Evolutionary conservation across 2,888 invertebrate species (phyloP), one percentile per base, ranked within the genome.

Genomic region (Leptodirus hochenwartii): DNA sequence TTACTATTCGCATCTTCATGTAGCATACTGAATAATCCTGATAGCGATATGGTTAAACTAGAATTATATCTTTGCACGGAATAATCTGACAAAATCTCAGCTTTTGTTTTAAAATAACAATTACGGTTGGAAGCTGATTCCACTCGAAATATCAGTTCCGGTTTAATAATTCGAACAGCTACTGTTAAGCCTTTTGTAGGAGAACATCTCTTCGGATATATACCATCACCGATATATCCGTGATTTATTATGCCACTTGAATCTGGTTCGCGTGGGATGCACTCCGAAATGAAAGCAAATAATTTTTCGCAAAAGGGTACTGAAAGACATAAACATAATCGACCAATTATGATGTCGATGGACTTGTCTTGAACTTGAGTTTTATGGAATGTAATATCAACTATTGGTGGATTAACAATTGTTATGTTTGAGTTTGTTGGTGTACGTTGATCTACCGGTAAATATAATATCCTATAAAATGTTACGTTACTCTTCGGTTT

Each of bases 141-240:
- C 1, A 76, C 72, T 47, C 77, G 70, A 41, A 82, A 62, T 54
- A 80, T 67, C 27, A 82, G 59, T 53, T 82, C 81, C 1, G 82
- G 81, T 45, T 76, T 71, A 16, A 78, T 69, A 41, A 81, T 64
- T 43, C 77, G 68, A 14, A 79, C 58, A 1, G 76, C 76, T 38
- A 82, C 56, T 2, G 76, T 70, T 15, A 79, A 53, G 25, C 72
- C 72, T 15, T 14, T 9, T 30, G 9, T 16, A 29, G n/a, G 12
- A 22, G 12, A 13, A 23, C 22, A 8, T n/a, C 2, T 5, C 13
- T 2, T 22, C 15, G 3, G 10, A n/a, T 3, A 30, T 15, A 26
- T 30, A 13, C 15, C 22, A 39, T 72, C 73, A 4, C 67, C 68
- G 25, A 76, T 70, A 43, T 77, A 78, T 0, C 74, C 77, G 34